phyloP scores from a whole-genome alignment of 1,140 invertebrate genomes.

The Drosophila eugracilis region DNA sequence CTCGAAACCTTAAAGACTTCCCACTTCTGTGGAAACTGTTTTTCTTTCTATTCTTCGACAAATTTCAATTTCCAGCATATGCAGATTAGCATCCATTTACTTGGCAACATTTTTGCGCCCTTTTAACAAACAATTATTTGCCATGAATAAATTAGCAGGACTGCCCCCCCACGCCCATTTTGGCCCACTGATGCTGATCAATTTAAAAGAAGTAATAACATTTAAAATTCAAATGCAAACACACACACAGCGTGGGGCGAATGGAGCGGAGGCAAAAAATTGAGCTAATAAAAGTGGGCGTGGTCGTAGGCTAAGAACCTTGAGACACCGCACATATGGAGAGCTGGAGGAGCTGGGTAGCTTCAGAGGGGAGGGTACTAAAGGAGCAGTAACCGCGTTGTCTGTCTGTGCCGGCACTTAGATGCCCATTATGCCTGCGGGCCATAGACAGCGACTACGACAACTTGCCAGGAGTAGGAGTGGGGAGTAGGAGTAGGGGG shows the following conservation, averaged over 20 bases:
- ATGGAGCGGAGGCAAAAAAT: constrained; percentile 25
- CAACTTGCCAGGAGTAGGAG: constrained; percentile 3
- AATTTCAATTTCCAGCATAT: constrained; percentile 52
- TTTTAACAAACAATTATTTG: constrained; percentile 77
- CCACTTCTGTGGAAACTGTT: neutral
- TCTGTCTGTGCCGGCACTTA: constrained; percentile 59
- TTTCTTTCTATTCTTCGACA: neutral
- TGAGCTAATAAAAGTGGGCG: constrained; percentile 55
- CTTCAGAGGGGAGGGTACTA: neutral
- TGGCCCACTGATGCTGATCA: constrained; percentile 58
- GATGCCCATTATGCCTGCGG: constrained; percentile 59
- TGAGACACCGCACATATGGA: constrained; percentile 47
- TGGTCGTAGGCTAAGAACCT: constrained; percentile 34
- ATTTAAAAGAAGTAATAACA: constrained; percentile 78
- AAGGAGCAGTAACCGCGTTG: constrained; percentile 32
- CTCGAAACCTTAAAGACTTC: constrained; percentile 3
- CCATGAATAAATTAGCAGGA: constrained; percentile 79
- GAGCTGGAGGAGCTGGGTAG: neutral
- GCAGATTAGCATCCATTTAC: constrained; percentile 51
- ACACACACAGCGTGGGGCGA: constrained; percentile 31
- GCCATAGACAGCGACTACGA: constrained; percentile 45
- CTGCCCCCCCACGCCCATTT: neutral
- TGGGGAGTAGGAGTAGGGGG: neutral
- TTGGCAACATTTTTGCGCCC: constrained; percentile 43
- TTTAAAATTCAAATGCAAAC: constrained; percentile 80